Percentiles rank a stretch among this genome's conserved stretches.
Conservation (phyloP, 1,140 invertebrate species). For the Aphaenogaster rudis region DNA sequence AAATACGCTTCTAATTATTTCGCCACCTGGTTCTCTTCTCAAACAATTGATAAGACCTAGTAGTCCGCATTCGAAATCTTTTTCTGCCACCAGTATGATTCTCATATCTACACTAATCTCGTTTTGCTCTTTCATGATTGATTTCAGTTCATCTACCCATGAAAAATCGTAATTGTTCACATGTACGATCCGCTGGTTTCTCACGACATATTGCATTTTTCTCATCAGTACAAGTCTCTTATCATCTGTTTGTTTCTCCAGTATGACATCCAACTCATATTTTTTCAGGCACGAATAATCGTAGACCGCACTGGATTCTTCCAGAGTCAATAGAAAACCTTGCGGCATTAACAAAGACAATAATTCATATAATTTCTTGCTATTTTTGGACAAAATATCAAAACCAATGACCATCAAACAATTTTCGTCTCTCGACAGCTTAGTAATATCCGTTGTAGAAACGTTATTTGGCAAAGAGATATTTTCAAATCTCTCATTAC, state of each 20-base stretch:
- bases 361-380: neutral
- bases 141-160: conserved; percentile 86
- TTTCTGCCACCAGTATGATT: conserved; percentile 87
- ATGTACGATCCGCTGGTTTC: conserved; percentile 75
- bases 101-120: conserved; percentile 4
- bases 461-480: conserved; percentile 79
- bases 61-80: conserved; percentile 91
- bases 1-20: conserved; percentile 89
- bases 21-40: conserved; percentile 69
- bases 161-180: conserved; percentile 81
- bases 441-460: neutral
- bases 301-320: conserved; percentile 73
- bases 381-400: conserved; percentile 18
- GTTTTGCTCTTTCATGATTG: conserved; percentile 87
- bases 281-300: conserved; percentile 70
- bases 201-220: conserved; percentile 72
- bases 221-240: conserved; percentile 79
- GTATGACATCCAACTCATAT: conserved; percentile 75
- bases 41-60: conserved; percentile 93
- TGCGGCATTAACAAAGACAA: conserved; percentile 68
- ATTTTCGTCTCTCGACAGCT: conserved; percentile 83
- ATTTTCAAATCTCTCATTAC: neutral
- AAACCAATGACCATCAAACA: conserved; percentile 87
- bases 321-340: conserved; percentile 86
- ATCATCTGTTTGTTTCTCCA: conserved; percentile 78